A percentile compares a stretch with the other conserved stretches of the same genome.
Conservation (phyloP, 2,888 invertebrate genomes). For the Diaprepes abbreviatus region DNA sequence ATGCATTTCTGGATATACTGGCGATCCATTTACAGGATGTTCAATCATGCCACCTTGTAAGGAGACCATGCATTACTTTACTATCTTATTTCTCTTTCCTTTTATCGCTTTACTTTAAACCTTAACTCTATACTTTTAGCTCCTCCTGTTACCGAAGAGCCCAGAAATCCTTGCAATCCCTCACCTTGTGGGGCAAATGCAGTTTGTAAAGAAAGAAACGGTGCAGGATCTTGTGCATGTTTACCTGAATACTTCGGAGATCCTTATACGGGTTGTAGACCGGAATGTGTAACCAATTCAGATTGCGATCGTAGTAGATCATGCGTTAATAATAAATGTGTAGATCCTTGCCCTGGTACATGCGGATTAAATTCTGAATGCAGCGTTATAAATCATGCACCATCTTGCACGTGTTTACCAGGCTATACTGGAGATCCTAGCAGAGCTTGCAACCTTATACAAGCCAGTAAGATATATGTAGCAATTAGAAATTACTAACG, state of each 20-base stretch:
- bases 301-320: slow-evolving; percentile 76
- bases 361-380: slow-evolving; percentile 74
- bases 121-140: slow-evolving; percentile 62
- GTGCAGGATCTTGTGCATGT: slow-evolving; percentile 76
- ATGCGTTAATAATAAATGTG: slow-evolving; percentile 78
- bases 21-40: slow-evolving; percentile 76
- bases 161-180: slow-evolving; percentile 73
- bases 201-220: slow-evolving; percentile 74
- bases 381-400: slow-evolving; percentile 76
- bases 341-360: slow-evolving; percentile 72
- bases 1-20: slow-evolving; percentile 79
- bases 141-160: slow-evolving; percentile 67
- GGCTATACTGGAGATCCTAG: slow-evolving; percentile 76
- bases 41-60: slow-evolving; percentile 73
- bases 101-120: slow-evolving; percentile 24
- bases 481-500: slow-evolving; percentile 37
- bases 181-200: slow-evolving; percentile 80
- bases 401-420: slow-evolving; percentile 74
- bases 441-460: slow-evolving; percentile 65
- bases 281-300: slow-evolving; percentile 77
- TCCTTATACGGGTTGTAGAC: slow-evolving; percentile 77
- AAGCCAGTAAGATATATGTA: slow-evolving; percentile 63
- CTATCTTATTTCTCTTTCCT: not conserved
- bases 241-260: slow-evolving; percentile 76
- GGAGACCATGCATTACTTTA: slow-evolving; percentile 54